phyloP scores from a whole-genome alignment of 2,797 vertebrate species.

The Leuciscus waleckii region DNA sequence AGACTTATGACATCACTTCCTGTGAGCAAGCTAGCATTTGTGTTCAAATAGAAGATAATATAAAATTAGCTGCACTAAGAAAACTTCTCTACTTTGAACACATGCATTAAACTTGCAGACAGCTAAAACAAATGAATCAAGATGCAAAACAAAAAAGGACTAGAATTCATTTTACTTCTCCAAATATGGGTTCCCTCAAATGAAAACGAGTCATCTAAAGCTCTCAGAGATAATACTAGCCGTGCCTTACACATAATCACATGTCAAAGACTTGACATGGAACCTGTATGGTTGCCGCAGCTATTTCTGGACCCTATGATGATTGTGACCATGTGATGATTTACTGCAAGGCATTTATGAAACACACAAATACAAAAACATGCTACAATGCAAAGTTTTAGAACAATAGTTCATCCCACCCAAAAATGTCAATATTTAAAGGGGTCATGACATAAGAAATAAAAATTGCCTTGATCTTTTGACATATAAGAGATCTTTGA shows the following conservation, averaged over 20 bases:
- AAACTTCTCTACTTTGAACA: slow-evolving; percentile 49
- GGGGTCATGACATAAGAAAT: background rate
- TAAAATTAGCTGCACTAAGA: slow-evolving; percentile 71
- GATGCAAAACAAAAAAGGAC: background rate
- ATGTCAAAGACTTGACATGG: slow-evolving; percentile 2
- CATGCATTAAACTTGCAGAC: background rate
- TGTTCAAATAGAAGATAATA: slow-evolving; percentile 51
- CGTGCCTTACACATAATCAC: slow-evolving; percentile 23
- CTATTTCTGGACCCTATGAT: background rate
- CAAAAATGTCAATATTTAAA: background rate
- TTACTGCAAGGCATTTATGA: slow-evolving; percentile 25
- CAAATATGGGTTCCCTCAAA: background rate
- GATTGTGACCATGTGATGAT: slow-evolving; percentile 25
- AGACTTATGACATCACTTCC: slow-evolving; percentile 72
- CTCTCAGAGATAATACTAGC: slow-evolving; percentile 18
- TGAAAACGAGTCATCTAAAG: background rate
- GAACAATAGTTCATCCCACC: background rate
- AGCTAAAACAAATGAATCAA: background rate
- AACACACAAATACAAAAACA: background rate
- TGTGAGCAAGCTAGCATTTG: slow-evolving; percentile 64
- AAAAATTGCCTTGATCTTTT: background rate
- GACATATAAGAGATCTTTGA: background rate
- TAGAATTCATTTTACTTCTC: background rate
- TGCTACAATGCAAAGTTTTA: background rate
- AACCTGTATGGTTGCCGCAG: background rate